A percentile compares a stretch with the other conserved stretches of the same genome.
These are phyloP conservation scores for Bryconaethiops microstoma DNA, from an alignment of 2,797 vertebrate species.

Conservation along the genomic window DNA sequence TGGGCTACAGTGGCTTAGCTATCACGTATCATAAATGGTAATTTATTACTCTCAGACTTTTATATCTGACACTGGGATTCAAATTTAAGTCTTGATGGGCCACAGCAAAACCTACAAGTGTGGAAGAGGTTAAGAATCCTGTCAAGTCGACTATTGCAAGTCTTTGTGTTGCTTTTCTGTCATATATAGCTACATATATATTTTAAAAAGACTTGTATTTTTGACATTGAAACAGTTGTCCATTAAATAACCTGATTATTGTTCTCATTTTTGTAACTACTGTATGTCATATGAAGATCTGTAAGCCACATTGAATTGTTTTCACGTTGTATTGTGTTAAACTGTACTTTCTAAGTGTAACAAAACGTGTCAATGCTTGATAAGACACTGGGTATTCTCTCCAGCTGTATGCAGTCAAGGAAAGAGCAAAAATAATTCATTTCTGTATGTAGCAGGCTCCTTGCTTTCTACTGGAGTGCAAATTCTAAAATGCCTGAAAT, in stretches of 20 bases:
- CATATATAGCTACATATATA: slow-evolving; percentile 52
- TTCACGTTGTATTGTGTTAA: no score
- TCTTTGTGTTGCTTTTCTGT: slow-evolving; percentile 10
- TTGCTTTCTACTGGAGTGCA: not conserved
- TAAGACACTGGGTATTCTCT: not conserved
- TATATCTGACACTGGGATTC: not conserved
- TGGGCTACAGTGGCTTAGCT: not conserved
- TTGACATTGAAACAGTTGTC: slow-evolving; percentile 60
- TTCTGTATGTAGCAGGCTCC: not conserved
- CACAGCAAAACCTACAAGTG: not conserved
- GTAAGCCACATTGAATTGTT: not conserved
- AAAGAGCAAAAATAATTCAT: not conserved
- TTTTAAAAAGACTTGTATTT: slow-evolving; percentile 77
- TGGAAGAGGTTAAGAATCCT: not conserved
- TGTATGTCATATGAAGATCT: not conserved
- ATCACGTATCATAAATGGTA: not conserved
- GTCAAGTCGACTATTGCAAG: not conserved
- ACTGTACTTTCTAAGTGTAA: not conserved
- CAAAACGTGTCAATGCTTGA: not conserved
- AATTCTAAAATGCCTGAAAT: not conserved
- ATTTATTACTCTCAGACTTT: slow-evolving; percentile 1
- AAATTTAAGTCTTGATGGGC: not conserved
- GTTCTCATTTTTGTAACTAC: slow-evolving; percentile 39
- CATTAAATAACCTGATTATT: slow-evolving; percentile 76
- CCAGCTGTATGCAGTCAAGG: not conserved